Evolutionary conservation across 2,888 invertebrate species (phyloP).

Genomic region (Mycalesis mineus): DNA sequence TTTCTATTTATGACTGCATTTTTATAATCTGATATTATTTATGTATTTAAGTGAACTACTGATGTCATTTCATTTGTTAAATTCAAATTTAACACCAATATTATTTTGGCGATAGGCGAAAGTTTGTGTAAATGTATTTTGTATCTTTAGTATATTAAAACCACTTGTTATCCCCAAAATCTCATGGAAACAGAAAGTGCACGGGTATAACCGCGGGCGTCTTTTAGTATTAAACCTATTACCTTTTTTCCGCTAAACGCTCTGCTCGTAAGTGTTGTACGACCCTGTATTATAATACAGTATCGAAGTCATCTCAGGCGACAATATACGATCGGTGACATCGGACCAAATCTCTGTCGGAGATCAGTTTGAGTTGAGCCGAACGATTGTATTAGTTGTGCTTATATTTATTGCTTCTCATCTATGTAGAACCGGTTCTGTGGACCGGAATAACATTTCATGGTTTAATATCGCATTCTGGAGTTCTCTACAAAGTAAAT

Average conservation of each 20-base stretch:
- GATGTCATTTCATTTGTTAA: too few relatives aligned
- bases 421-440: constrained; percentile 21
- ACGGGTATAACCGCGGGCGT: too few relatives aligned
- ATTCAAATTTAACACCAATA: too few relatives aligned
- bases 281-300: constrained; percentile 47
- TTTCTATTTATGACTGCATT: too few relatives aligned
- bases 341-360: constrained; percentile 55
- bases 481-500: neutral
- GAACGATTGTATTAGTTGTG: constrained; percentile 39
- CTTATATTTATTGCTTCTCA: constrained; percentile 22
- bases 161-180: too few relatives aligned
- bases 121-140: too few relatives aligned
- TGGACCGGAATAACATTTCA: constrained; percentile 6
- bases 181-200: too few relatives aligned
- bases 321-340: constrained; percentile 76
- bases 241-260: constrained; percentile 32
- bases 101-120: too few relatives aligned
- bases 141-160: too few relatives aligned
- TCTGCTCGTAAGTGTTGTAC: constrained; percentile 33
- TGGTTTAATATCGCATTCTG: neutral
- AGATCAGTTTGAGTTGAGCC: constrained; percentile 65
- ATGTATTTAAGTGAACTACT: too few relatives aligned
- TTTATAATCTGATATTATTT: too few relatives aligned
- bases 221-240: too few relatives aligned
- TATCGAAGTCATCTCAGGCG: constrained; percentile 71